Evolutionary conservation across 2,113 vertebrate genomes (phyloP).

Genomic region (Gobius niger): DNA sequence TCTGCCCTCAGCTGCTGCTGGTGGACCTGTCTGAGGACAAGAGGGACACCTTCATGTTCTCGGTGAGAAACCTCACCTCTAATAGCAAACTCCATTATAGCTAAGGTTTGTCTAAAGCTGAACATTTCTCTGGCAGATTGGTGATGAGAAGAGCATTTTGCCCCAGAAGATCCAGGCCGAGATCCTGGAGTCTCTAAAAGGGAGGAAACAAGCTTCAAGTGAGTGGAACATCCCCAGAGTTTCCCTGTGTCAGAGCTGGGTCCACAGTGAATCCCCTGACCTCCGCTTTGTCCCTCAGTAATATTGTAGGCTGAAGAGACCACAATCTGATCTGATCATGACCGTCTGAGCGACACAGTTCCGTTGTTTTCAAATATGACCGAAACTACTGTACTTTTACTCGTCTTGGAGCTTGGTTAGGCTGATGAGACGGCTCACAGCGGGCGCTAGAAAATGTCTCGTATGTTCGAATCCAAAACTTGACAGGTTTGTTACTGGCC

Average conservation of each 20-base stretch:
- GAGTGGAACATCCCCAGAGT: constrained; percentile 16
- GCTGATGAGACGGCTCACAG: too few relatives aligned
- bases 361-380: too few relatives aligned
- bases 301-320: too few relatives aligned
- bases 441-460: too few relatives aligned
- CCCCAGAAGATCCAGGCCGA: constrained; percentile 85
- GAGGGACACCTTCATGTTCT: constrained; percentile 74
- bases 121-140: constrained; percentile 69
- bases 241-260: background rate
- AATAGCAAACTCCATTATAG: background rate
- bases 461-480: too few relatives aligned
- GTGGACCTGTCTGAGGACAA: constrained; percentile 84
- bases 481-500: too few relatives aligned
- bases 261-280: too few relatives aligned
- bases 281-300: too few relatives aligned
- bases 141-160: constrained; percentile 86
- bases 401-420: too few relatives aligned
- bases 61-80: constrained; percentile 68
- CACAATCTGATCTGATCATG: too few relatives aligned
- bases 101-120: background rate
- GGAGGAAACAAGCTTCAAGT: constrained; percentile 59
- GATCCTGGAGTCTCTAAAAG: constrained; percentile 73
- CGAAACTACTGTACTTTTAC: too few relatives aligned
- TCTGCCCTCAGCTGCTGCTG: constrained; percentile 79
- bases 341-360: too few relatives aligned